Conservation (phyloP, 2,113 vertebrate genomes). For the Coptodon rendalli region DNA sequence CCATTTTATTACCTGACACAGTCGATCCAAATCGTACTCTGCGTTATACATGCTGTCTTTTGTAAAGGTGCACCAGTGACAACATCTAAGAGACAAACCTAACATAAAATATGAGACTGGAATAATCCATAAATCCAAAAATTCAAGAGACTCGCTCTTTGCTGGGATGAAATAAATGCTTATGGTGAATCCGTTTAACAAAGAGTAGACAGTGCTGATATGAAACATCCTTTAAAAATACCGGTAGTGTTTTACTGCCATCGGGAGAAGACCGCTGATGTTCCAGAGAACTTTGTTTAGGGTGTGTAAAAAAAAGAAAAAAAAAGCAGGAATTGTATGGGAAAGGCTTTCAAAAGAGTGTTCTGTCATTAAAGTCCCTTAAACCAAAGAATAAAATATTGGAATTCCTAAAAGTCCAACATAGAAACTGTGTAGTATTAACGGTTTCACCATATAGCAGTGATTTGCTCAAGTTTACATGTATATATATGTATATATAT, state of each 20-base stretch:
- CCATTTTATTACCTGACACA: not conserved
- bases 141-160: not conserved
- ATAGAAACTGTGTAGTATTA: not conserved
- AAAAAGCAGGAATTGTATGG: not conserved
- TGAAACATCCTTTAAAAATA: not conserved
- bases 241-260: not conserved
- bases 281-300: not conserved
- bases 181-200: not conserved
- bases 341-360: not conserved
- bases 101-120: not conserved
- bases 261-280: not conserved
- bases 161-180: not conserved
- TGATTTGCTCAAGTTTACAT: not conserved
- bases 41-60: not conserved
- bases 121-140: not conserved
- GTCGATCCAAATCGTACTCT: not conserved
- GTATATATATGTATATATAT: not conserved
- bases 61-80: not conserved
- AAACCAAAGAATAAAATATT: not conserved
- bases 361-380: not conserved
- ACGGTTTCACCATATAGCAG: not conserved
- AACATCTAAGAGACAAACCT: not conserved
- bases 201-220: not conserved
- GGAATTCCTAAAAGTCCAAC: not conserved
- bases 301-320: not conserved